Base-by-base conservation (phyloP, 2,113 vertebrate species). In the Dicentrarchus labrax region DNA sequence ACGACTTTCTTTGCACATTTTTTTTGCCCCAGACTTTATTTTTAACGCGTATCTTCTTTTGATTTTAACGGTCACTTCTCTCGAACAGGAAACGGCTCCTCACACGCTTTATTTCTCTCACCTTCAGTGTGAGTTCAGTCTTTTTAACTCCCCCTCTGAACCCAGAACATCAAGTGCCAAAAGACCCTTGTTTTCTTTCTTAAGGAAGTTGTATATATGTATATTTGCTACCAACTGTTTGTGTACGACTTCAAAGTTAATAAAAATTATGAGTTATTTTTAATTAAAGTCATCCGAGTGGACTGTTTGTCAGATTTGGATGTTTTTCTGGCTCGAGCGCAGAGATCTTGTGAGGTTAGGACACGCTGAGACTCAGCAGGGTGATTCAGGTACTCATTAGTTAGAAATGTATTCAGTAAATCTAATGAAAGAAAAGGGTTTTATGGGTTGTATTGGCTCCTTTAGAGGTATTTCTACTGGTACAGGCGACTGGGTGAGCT, bases 141-240 rank as follows among this genome's bases (percentile, higher is more conserved):
- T 19, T 61, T 47, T 12, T 2, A 36, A 24, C 17, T 13, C 43
- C n/a, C n/a, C 5, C 21, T 65, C 64, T 62, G 45, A 72, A 71
- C 11, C n/a, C 30, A 1, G 10, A 74, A 65, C 61, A 47, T 77
- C 1, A 88, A 87, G 89, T 93, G 89, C 89, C 90, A 88, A 89
- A 88, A 65, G 76, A 78, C 68, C 61, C 70, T 54, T 4, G 21
- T 78, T 84, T 60, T 77, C 43, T 78, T 82, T 87, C 22, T 72
- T 39, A 80, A 80, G 59, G 78, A 85, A 72, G 72, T 73, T 88
- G 82, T 92, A 83, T 72, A 89, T 90, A 68, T 91, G 75, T 91
- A 86, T 86, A 89, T 91, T 90, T 93, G 66, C n/a, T 91, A 87
- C 64, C 8, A 59, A 45, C 39, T 78, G 83, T 88, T 90, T 92